Evolutionary conservation across 1,140 invertebrate species (phyloP), one percentile per base, ranked within the genome.

Genomic region (Asbolus verrucosus): DNA sequence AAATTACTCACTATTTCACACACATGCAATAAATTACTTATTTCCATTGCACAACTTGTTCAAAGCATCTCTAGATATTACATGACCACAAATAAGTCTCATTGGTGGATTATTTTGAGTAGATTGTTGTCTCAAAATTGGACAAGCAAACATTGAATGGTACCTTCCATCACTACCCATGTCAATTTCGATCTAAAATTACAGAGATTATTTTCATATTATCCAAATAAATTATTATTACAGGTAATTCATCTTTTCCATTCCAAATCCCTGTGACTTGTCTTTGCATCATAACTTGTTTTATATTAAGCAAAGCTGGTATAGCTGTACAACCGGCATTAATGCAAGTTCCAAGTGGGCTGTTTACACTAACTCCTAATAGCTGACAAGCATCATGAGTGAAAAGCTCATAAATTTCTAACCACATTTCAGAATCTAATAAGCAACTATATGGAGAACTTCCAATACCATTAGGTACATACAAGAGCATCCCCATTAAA

Each of bases 121-220:
- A 43, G 94, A 96, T 82, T 99, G 97, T 83, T 98, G 96, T 31
- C 96, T 88, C 43, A 99, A 85, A 77, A 99, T 99, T 9, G 98
- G 98, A 83, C 98, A 99, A 6, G 97, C 97, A 84, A 99, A 99
- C 72, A 98, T 93, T 18, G 96, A 98, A 84, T 99, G 98, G 81
- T 96, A 98, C 73, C 94, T 89, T 73, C 90, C 91, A 46, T 95
- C 92, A 70, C 89, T 89, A 6, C 92, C 94, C 4, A 97, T 82
- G 77, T 97, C 94, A 74, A 97, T 96, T 83, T 96, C 94, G 80
- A 97, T 96, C 92, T 94, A 76, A 43, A 84, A 82, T 30, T 16
- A 0, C 68, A 60, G 73, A 76, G 81, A 67, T 27, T 41, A 60
- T 38, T 50, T 46, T 19, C 46, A 15, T 69, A 8, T n/a, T 6